Conservation (phyloP, 2,113 vertebrate genomes). For the Corvus moneduloides region DNA sequence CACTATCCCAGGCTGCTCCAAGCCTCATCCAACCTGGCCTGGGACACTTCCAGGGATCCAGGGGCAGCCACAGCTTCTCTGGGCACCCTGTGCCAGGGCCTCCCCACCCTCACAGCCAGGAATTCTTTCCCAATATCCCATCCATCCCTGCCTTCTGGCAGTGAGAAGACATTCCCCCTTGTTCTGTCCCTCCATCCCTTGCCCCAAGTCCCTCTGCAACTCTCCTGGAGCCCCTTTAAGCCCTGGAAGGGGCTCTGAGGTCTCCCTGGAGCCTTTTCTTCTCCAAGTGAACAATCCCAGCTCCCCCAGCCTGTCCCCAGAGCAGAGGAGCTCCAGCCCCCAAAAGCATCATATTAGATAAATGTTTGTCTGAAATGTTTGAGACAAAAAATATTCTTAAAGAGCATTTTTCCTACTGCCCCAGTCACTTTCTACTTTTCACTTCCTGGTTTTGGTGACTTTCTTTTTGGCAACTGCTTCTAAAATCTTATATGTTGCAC, state of each 20-base stretch:
- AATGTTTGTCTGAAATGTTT: not conserved
- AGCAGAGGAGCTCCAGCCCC: not conserved
- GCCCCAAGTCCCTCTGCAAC: not conserved
- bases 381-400: not conserved
- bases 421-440: not conserved
- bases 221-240: not conserved
- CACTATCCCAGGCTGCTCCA: fast-evolving
- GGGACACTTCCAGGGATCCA: not conserved
- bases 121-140: not conserved
- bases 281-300: fast-evolving
- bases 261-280: not conserved
- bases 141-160: fast-evolving
- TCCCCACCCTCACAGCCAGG: fast-evolving
- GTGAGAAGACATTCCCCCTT: not conserved
- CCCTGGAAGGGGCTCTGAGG: fast-evolving
- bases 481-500: not conserved
- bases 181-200: not conserved
- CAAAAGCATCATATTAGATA: not conserved
- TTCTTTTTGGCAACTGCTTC: not conserved
- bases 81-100: fast-evolving
- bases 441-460: not conserved
- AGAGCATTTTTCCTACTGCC: not conserved
- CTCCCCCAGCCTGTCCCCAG: not conserved
- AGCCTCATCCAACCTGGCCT: fast-evolving
- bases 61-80: not conserved